Evolutionary conservation across 2,888 invertebrate genomes (phyloP), one percentile per base, ranked within the genome.

Genomic region (Melieria crassipennis): DNA sequence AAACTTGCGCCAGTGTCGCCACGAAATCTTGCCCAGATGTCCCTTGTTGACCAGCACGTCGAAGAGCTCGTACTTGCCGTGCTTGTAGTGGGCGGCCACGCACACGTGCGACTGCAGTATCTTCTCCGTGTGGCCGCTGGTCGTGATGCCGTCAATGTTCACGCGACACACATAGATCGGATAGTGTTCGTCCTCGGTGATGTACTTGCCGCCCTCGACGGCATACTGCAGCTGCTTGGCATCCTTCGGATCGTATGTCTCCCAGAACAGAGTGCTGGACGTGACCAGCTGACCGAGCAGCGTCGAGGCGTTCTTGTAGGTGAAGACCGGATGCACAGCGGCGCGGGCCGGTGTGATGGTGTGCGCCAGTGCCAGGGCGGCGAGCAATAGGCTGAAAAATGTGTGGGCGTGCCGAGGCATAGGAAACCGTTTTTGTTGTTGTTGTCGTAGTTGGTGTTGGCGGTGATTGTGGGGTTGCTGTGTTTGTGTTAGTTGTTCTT

Each of bases 221-320:
- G 92, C 92, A 79, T 90, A 90, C 74, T 89, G 88, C 67, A 91
- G 88, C 76, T 90, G 88, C 43, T 88, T 86, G 16, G 86, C 83
- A 76, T 88, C 87, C 74, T 84, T 87, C 1, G 82, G 79, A 70
- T 83, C 84, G 64, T 87, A 87, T 1, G 90, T 89, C 66, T 92
- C 89, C 95, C 95, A 95, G 81, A 90, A 90, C 66, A 95, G 88
- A 0, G 94, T 93, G 80, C 92, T 93, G 7, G 95, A 95, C 5
- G 95, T 95, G 68, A 93, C 88, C 70, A 92, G 88, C 85, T 94
- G 94, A 73, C 91, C 90, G 73, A 89, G 71, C 69, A 77, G 75
- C 48, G 85, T 82, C 7, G 84, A 81, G 81, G 88, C 65, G 65
- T 83, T 82, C 76, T 82, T 83, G 70, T 82, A 84, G 9, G 80